Base-by-base conservation (phyloP, 2,888 invertebrate genomes). In the Latrodectus hesperus region DNA sequence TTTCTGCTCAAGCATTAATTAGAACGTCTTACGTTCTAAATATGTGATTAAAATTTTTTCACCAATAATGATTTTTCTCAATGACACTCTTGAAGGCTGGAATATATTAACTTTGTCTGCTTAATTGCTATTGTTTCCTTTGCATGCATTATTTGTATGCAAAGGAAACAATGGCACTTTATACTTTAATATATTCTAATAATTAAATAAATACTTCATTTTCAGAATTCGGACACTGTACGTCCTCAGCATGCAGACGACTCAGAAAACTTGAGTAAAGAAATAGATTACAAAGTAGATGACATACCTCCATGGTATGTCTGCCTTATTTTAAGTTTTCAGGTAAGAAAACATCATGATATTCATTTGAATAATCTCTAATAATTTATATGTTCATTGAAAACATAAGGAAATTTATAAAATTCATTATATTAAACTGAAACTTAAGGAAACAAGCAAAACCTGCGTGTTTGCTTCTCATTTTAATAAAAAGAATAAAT, bases 301-400 rank as follows among this genome's bases (percentile, higher is more conserved):
- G 96, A 96, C 91, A 93, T 94, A 22, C 97, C 97, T 0, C 95
- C 96, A 0, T 97, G 96, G 96, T 96, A 96, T 91, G 93, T 96
- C 49, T 95, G 96, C 91, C 94, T 96, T 90, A 95, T 96, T 91
- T 94, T 97, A 93, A 96, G 96, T 16, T 93, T 97, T 82, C 97
- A 96, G 94, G 96, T 95, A 92, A 90, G 89, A 79, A 38, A 38
- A 38, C 38, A 38, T 4, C 38, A 38, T 38, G 6, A 38, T 1
- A 4, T 38, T 38, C 38, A 38, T 38, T 16, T 70, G 9, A n/a
- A 60, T 16, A n/a, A 10, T 17, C 14, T 65, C 64, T 14, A 11
- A 60, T 64, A n/a, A n/a, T 9, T 16, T n/a, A n/a, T 17, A 64
- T 16, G 12, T 26, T 74, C 5, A 22, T 11, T 14, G 11, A 22